Conservation (phyloP, 2,113 vertebrate species). For the Pterocles orientalis region DNA sequence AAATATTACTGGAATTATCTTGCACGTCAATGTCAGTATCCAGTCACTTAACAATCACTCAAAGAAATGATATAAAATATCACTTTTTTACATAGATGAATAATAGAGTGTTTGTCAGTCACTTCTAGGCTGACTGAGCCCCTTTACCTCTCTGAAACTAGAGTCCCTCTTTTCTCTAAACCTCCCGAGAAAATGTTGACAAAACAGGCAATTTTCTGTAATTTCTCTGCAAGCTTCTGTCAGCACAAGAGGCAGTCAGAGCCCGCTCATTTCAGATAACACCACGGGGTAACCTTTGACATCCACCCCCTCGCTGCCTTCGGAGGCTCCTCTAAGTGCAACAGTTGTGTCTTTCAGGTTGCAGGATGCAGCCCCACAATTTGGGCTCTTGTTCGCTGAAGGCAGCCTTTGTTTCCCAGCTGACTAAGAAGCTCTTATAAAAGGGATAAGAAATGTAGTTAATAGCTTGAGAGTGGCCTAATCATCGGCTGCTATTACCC, state of each 20-base stretch:
- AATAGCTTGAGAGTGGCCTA: constrained; percentile 91
- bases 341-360: constrained; percentile 92
- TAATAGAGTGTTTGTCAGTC: constrained; percentile 92
- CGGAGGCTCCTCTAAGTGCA: constrained; percentile 78
- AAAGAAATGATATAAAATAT: constrained; percentile 94
- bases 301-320: constrained; percentile 75
- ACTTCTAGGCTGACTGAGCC: constrained; percentile 82
- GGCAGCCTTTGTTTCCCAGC: constrained; percentile 85
- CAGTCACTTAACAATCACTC: constrained; percentile 90
- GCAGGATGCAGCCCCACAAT: constrained; percentile 78
- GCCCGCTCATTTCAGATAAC: constrained; percentile 86
- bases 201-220: constrained; percentile 96
- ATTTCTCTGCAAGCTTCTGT: constrained; percentile 85
- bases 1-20: constrained; percentile 66
- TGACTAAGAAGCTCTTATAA: constrained; percentile 80
- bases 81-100: constrained; percentile 83
- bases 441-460: constrained; percentile 91
- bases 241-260: constrained; percentile 83
- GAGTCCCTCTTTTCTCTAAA: constrained; percentile 82
- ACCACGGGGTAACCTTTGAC: constrained; percentile 85
- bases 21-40: constrained; percentile 71
- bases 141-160: constrained; percentile 75
- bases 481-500: constrained; percentile 91
- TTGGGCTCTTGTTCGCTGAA: constrained; percentile 71
- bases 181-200: constrained; percentile 93